phyloP scores from a whole-genome alignment of 2,113 vertebrate genomes.

The Callionymus lyra region DNA sequence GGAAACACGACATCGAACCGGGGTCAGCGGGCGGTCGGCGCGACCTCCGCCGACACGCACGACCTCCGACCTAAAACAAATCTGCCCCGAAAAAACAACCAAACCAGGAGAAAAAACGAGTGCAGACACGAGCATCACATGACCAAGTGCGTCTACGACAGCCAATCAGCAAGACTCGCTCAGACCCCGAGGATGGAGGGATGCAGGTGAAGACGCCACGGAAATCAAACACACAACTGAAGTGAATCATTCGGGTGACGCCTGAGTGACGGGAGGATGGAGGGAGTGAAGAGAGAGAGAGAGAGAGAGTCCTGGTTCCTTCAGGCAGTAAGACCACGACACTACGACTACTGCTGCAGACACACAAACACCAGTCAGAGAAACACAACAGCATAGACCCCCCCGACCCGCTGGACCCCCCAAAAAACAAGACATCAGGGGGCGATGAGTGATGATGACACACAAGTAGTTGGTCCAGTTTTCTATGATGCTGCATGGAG shows the following conservation, averaged over 20 bases:
- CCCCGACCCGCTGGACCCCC: no score
- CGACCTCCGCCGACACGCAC: no score
- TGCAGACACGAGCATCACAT: conserved; percentile 67
- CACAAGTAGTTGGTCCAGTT: no score
- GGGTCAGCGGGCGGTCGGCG: no score
- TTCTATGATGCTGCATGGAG: no score
- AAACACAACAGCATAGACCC: no score
- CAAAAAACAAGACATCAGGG: no score
- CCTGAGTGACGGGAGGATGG: conserved; percentile 47
- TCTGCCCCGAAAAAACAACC: conserved; percentile 19
- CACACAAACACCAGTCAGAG: no score
- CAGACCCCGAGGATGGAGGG: conserved; percentile 56
- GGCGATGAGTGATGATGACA: no score
- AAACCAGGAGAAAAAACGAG: conserved; percentile 52
- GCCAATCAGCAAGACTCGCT: conserved; percentile 70
- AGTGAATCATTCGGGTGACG: conserved; percentile 71
- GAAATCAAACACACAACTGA: conserved; percentile 55
- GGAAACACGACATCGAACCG: no score
- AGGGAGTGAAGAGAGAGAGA: conserved; percentile 11
- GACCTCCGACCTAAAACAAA: no score
- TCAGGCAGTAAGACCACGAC: conserved; percentile 62
- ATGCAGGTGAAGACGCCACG: conserved; percentile 55
- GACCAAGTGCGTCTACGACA: conserved; percentile 59
- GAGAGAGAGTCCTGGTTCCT: conserved; percentile 46
- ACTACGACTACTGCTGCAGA: conserved; percentile 48